Conservation (phyloP, 2,797 vertebrate genomes). For the Meriones psammophilus region DNA sequence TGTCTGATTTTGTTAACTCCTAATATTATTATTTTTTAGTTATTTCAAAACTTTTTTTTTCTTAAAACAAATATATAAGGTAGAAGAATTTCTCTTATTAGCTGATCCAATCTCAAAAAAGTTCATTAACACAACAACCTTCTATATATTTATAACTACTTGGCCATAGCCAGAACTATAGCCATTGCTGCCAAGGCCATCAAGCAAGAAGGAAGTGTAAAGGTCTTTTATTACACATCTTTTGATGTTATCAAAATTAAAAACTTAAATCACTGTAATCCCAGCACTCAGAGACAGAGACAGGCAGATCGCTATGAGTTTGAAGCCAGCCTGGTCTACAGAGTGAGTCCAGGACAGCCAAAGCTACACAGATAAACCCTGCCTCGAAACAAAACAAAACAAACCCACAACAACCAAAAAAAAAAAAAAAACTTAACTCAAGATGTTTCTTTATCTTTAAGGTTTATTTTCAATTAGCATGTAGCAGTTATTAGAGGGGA, state of each 20-base stretch:
- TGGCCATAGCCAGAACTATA: background rate
- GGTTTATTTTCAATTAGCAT: background rate
- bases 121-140: background rate
- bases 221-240: background rate
- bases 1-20: background rate
- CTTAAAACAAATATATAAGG: background rate
- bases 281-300: too few relatives aligned
- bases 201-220: background rate
- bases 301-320: too few relatives aligned
- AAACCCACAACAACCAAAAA: too few relatives aligned
- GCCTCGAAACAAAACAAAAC: too few relatives aligned
- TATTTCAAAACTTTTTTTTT: background rate
- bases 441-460: background rate
- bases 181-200: background rate
- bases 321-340: too few relatives aligned
- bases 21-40: background rate
- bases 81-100: background rate
- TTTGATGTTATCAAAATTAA: background rate
- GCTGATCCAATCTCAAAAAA: background rate
- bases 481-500: background rate
- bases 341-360: too few relatives aligned
- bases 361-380: too few relatives aligned
- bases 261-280: too few relatives aligned
- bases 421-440: background rate
- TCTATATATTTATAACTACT: background rate